Evolutionary conservation across 1,140 invertebrate genomes (phyloP).

Genomic region (Diachasmimorpha longicaudata): DNA sequence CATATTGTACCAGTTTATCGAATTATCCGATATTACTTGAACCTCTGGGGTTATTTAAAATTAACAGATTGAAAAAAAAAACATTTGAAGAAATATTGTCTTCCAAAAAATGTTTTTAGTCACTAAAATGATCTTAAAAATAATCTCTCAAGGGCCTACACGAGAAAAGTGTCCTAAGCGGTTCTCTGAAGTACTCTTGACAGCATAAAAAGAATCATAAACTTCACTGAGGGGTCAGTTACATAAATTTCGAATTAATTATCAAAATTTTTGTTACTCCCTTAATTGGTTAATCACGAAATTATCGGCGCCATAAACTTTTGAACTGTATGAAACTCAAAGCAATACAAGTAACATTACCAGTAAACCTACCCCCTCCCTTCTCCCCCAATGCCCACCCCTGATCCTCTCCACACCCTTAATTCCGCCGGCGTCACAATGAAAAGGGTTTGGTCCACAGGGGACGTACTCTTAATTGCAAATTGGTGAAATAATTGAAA

Average conservation of each 20-base stretch:
- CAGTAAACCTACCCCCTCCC: background rate
- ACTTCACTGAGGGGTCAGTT: background rate
- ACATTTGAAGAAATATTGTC: too few species aligned
- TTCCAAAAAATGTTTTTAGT: too few species aligned
- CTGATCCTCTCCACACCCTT: background rate
- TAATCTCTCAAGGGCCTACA: too few species aligned
- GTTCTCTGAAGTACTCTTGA: too few species aligned
- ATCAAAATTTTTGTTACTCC: slow-evolving; percentile 25
- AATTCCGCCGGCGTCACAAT: background rate
- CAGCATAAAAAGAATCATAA: too few species aligned
- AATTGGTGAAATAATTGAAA: slow-evolving; percentile 62
- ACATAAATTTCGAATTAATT: background rate
- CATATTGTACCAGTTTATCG: background rate
- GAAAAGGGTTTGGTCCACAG: slow-evolving; percentile 15
- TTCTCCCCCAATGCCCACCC: background rate
- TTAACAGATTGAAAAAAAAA: background rate
- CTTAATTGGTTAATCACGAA: slow-evolving; percentile 52
- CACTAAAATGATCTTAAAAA: too few species aligned
- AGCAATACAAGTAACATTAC: slow-evolving; percentile 33
- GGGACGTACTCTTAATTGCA: slow-evolving; percentile 52
- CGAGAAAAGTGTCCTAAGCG: too few species aligned
- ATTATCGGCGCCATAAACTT: slow-evolving; percentile 52
- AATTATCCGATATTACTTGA: background rate
- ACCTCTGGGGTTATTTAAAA: background rate
- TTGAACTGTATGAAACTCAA: slow-evolving; percentile 19